Base-by-base conservation (phyloP, 2,113 vertebrate species). In the Pogona vitticeps region DNA sequence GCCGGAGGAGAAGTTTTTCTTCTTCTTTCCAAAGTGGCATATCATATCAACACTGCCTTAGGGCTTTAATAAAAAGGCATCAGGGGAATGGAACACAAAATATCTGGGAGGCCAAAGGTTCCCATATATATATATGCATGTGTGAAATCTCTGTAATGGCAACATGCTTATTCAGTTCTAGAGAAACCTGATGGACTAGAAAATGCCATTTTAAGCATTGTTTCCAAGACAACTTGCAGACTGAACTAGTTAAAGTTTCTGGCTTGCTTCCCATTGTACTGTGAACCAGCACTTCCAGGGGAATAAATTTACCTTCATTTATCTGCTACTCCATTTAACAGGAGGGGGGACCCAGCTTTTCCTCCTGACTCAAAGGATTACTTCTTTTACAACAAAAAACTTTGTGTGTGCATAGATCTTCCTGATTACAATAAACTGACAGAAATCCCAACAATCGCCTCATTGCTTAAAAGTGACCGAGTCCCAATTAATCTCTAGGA, bases 401-500 rank as follows among this genome's bases (percentile, higher is more conserved):
- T 13, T 31, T 26, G n/a, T n/a, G n/a, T n/a, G n/a, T n/a, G n/a
- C n/a, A n/a, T n/a, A n/a, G n/a, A n/a, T 65, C 17, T 58, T 38
- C 17, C 71, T 9, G 58, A 56, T 38, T 8, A 73, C 21, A 20
- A 76, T 21, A 26, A 71, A 56, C 10, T 59, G 82, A 42, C 76
- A 73, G 36, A 58, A 81, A 15, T 63, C 36, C 38, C 31, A 20
- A 7, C 40, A 3, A 63, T 84, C 65, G 72, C 18, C 40, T 75
- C 59, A 56, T 52, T 81, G 85, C 78, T 42, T 79, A 36, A 46
- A 56, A 67, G 59, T 65, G 21, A 23, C 68, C 8, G 80, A 80
- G 31, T 31, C 38, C 85, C 75, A 42, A 87, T 81, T 87, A 82
- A 76, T 52, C 71, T 76, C 83, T 38, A 28, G 56, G 59, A 56